Percentiles rank a stretch among this genome's conserved stretches.
These are phyloP conservation scores for Teleopsis dalmanni DNA, from an alignment of 1,140 invertebrate species.

Conservation along the genomic window DNA sequence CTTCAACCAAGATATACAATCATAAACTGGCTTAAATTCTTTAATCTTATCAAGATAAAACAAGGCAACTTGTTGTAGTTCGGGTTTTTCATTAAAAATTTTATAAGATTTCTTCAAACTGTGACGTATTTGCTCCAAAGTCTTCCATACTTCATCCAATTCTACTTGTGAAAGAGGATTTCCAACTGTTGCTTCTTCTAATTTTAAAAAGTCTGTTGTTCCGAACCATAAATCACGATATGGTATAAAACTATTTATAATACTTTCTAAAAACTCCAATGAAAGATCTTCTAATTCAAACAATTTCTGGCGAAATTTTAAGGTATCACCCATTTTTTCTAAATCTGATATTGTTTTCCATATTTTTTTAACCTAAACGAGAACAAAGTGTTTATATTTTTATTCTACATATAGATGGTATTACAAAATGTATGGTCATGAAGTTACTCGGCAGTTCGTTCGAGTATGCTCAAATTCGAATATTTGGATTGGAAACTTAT, in stretches of 20 bases:
- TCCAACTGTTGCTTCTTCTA: constrained; percentile 36
- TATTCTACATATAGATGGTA: too few relatives aligned
- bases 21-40: constrained; percentile 25
- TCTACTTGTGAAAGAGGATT: constrained; percentile 33
- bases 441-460: too few relatives aligned
- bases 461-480: too few relatives aligned
- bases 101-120: constrained; percentile 18
- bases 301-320: constrained; percentile 28
- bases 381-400: not conserved
- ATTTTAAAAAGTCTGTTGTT: constrained; percentile 30
- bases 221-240: constrained; percentile 33
- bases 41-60: constrained; percentile 25
- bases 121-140: constrained; percentile 18
- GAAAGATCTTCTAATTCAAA: constrained; percentile 37
- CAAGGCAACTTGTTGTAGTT: constrained; percentile 31
- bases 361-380: constrained; percentile 25
- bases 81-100: constrained; percentile 27
- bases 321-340: constrained; percentile 23
- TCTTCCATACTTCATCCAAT: constrained; percentile 26
- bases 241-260: constrained; percentile 27
- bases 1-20: constrained; percentile 29
- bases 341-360: constrained; percentile 27
- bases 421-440: too few relatives aligned
- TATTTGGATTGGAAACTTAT: too few relatives aligned
- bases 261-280: constrained; percentile 26